Percentiles rank a stretch among this genome's conserved stretches.
Evolutionary conservation across 2,888 invertebrate genomes (phyloP).

Genomic region (Drosophila stalkeri): DNA sequence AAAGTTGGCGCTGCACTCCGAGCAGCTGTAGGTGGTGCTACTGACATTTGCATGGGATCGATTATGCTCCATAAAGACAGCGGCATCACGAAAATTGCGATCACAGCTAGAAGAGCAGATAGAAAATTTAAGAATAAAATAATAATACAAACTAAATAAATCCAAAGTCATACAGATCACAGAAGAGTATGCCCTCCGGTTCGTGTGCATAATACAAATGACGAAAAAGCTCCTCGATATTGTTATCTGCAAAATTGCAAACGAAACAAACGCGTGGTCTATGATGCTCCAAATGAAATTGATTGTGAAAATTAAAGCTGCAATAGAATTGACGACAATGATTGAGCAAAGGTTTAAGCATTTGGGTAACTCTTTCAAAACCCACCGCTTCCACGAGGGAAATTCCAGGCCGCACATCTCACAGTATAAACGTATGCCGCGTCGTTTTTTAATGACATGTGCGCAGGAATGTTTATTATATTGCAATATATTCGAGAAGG

Average conservation of each 20-base stretch:
- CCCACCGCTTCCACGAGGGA: slow-evolving; percentile 82
- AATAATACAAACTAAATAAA: background rate
- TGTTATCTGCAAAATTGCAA: slow-evolving; percentile 73
- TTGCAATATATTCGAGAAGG: slow-evolving; percentile 77
- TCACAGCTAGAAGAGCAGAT: slow-evolving; percentile 75
- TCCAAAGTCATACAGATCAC: slow-evolving; percentile 67
- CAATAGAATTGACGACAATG: background rate
- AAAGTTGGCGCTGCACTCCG: slow-evolving; percentile 51
- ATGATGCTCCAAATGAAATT: slow-evolving; percentile 82
- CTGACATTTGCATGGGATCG: slow-evolving; percentile 60
- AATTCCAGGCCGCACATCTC: slow-evolving; percentile 76
- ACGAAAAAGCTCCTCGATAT: slow-evolving; percentile 82
- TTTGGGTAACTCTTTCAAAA: background rate
- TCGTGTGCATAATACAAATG: slow-evolving; percentile 83
- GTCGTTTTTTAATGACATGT: slow-evolving; percentile 66
- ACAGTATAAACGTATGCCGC: slow-evolving; percentile 73
- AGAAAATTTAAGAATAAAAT: background rate
- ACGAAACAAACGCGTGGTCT: slow-evolving; percentile 82
- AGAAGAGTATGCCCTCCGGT: slow-evolving; percentile 60
- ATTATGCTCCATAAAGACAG: slow-evolving; percentile 70
- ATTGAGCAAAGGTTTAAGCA: background rate
- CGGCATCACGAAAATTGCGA: slow-evolving; percentile 66
- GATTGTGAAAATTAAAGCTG: slow-evolving; percentile 83
- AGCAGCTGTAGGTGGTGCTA: slow-evolving; percentile 56
- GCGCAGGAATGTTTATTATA: slow-evolving; percentile 84